Conservation (phyloP, 2,113 vertebrate species). For the Callocephalon fimbriatum region DNA sequence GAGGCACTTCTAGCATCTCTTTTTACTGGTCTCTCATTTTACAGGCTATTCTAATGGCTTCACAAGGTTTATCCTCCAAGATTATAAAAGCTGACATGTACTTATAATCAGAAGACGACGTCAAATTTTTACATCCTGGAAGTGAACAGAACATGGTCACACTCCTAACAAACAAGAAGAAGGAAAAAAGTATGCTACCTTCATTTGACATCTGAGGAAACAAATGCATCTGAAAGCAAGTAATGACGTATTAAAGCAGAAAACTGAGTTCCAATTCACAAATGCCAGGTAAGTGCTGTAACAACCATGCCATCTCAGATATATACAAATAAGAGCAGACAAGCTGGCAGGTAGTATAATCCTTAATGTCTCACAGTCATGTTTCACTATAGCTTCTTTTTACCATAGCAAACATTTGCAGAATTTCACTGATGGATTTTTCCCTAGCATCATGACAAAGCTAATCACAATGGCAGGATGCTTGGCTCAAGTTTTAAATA, state of each 20-base stretch:
- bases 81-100: not conserved
- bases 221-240: not conserved
- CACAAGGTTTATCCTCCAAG: not conserved
- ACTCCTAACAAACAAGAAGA: not conserved
- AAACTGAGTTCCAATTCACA: not conserved
- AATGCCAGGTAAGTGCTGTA: not conserved
- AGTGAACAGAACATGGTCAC: not conserved
- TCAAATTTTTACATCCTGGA: not conserved
- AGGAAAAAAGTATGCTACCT: not conserved
- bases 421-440: not conserved
- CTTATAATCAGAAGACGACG: not conserved
- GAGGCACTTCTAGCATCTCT: not conserved
- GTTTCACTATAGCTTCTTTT: not conserved
- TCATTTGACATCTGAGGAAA: not conserved
- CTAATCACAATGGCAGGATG: not conserved
- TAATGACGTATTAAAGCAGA: not conserved
- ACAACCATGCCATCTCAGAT: not conserved
- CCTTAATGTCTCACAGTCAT: not conserved
- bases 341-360: not conserved
- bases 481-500: not conserved
- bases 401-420: not conserved
- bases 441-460: not conserved
- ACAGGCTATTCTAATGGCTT: not conserved
- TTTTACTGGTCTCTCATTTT: not conserved
- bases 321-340: not conserved